Conservation (phyloP, 2,113 vertebrate genomes). For the Barnardius zonarius region DNA sequence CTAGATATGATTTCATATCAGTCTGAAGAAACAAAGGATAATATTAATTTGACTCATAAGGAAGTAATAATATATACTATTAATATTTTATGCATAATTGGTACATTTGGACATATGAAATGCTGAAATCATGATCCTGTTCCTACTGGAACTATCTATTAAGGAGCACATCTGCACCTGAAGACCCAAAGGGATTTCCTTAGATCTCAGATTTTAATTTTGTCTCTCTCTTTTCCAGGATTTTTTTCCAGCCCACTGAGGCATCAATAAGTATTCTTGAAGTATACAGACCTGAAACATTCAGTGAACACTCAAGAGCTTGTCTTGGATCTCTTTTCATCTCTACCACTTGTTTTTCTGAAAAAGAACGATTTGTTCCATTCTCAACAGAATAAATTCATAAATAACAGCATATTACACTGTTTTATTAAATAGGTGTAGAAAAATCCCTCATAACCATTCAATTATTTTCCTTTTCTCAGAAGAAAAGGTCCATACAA, state of each 20-base stretch:
- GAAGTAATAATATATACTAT: not conserved
- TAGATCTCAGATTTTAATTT: not conserved
- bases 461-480: not conserved
- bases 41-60: conserved; percentile 17
- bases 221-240: not conserved
- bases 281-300: not conserved
- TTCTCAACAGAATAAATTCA: not conserved
- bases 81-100: not conserved
- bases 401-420: not conserved
- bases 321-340: not conserved
- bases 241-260: not conserved
- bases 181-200: not conserved
- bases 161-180: not conserved
- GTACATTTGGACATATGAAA: not conserved
- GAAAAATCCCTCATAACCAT: not conserved
- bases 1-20: not conserved
- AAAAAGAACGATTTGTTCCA: not conserved
- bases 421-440: not conserved
- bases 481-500: not conserved
- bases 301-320: not conserved
- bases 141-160: not conserved
- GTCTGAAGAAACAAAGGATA: not conserved
- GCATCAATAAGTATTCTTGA: not conserved
- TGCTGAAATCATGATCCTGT: not conserved
- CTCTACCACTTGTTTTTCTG: not conserved